Evolutionary conservation across 2,888 invertebrate genomes (phyloP), one percentile per base, ranked within the genome.

Genomic region (Hybos culiciformis): DNA sequence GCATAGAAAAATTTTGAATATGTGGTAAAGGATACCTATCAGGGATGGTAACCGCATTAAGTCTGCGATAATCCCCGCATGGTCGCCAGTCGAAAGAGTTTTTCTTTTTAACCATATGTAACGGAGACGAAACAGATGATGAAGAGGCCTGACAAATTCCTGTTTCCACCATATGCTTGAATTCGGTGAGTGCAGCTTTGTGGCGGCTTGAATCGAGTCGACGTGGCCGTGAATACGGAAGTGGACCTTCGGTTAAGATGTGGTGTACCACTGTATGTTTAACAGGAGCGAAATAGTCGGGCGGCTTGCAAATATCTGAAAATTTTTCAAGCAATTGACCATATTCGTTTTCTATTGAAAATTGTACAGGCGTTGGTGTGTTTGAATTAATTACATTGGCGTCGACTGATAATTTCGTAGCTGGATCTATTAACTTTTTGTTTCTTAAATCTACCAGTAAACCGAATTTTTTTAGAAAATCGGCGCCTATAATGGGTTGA

Each of bases 131-230:
- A 40, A 34, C 31, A 3, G 34, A 21, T 12, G 40, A 42, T 23
- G 19, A 42, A 4, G 45, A 46, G 6, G 42, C 29, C 6, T 34
- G 39, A 38, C 46, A 42, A 20, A 46, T 40, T 7, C 46, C 46
- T 11, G 26, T 23, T n/a, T 45, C 32, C 4, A 45, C 9, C 26
- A 42, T 38, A 5, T 12, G 19, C 6, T 37, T 23, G 38, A 43
- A 41, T 17, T 43, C 41, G 2, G 32, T 18, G 23, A 41, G 43
- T 9, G 43, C 46, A 7, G 32, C 32, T 3, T n/a, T 12, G 15
- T 32, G 32, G 14, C 15, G n/a, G 8, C 4, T 4, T 11, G 32
- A 3, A 15, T 32, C 32, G n/a, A 7, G 15, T 7, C 32, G 32
- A 32, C 32, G n/a, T 14, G n/a, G 32, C 15, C n/a, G n/a, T 15